Percentiles rank a stretch among this genome's conserved stretches.
These are phyloP conservation scores for Halichoeres trimaculatus DNA, from an alignment of 2,113 vertebrate genomes.

Conservation along the genomic window DNA sequence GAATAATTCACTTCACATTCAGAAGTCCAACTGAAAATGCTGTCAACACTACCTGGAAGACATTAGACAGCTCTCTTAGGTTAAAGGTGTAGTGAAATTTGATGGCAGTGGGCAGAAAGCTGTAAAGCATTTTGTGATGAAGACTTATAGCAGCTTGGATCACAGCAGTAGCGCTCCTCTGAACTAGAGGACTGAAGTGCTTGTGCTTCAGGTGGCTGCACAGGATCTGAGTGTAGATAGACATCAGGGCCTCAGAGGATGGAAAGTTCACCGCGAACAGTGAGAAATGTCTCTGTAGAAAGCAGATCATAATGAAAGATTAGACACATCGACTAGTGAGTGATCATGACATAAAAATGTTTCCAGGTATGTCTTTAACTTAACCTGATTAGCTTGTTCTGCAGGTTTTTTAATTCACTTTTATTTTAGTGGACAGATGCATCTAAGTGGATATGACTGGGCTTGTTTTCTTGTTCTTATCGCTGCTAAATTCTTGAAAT, in stretches of 20 bases:
- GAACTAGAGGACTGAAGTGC: constrained; percentile 72
- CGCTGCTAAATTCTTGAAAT: neutral
- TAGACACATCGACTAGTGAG: neutral
- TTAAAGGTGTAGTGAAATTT: constrained; percentile 88
- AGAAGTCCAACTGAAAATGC: neutral
- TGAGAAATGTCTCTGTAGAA: constrained; percentile 85
- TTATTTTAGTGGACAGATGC: neutral
- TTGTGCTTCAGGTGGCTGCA: constrained; percentile 80
- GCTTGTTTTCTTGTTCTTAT: neutral
- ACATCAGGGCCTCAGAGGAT: constrained; percentile 76
- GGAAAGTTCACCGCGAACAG: constrained; percentile 87
- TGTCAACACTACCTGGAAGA: constrained; percentile 83
- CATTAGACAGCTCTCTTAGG: constrained; percentile 81
- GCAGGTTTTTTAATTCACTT: neutral
- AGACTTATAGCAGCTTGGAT: constrained; percentile 80
- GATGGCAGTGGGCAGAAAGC: constrained; percentile 82
- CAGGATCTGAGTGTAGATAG: constrained; percentile 85
- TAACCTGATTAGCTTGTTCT: too few species aligned
- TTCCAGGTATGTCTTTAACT: neutral
- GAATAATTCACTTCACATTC: constrained; percentile 14
- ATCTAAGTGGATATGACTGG: neutral
- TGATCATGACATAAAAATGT: neutral
- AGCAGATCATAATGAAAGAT: constrained; percentile 10
- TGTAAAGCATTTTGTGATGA: constrained; percentile 81
- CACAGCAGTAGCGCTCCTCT: constrained; percentile 65